A percentile compares a stretch with the other conserved stretches of the same genome.
These are phyloP conservation scores for Silurus lanzhouensis DNA, from an alignment of 2,797 vertebrate species.

Conservation along the genomic window DNA sequence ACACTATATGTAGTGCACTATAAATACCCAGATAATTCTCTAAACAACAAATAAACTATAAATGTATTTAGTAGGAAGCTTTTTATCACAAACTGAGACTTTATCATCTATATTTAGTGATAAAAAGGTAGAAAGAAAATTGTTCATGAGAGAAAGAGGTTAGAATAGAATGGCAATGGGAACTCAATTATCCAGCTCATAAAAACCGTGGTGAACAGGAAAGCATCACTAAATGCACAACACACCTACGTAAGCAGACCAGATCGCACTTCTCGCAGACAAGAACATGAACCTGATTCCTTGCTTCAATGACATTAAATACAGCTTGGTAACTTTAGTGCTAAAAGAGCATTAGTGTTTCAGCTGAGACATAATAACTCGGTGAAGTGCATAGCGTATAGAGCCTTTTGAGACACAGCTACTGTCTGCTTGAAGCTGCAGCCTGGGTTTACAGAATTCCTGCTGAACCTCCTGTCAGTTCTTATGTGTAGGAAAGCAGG, in stretches of 20 bases:
- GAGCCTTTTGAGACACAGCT: not conserved
- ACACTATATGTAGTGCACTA: not conserved
- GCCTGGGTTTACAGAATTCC: not conserved
- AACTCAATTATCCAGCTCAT: not conserved
- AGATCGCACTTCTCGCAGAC: not conserved
- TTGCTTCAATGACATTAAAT: not conserved
- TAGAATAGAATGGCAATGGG: not conserved
- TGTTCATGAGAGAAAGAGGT: too few species aligned
- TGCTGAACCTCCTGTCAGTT: not conserved
- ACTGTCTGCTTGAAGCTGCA: not conserved
- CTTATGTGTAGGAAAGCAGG: conserved; percentile 84
- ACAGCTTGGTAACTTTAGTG: not conserved
- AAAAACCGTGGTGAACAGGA: not conserved
- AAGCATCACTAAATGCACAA: not conserved
- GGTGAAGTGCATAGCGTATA: not conserved
- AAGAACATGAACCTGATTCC: not conserved
- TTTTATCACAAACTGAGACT: not conserved
- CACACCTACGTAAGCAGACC: not conserved
- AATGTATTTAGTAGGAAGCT: not conserved
- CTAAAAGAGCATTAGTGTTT: not conserved
- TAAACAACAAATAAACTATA: not conserved
- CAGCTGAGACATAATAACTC: too few species aligned
- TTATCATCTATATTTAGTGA: not conserved
- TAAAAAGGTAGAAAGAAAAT: not conserved
- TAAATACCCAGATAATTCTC: not conserved